These are phyloP conservation scores for Phrynosoma platyrhinos DNA, from an alignment of 2,113 vertebrate species.

Conservation along the genomic window DNA sequence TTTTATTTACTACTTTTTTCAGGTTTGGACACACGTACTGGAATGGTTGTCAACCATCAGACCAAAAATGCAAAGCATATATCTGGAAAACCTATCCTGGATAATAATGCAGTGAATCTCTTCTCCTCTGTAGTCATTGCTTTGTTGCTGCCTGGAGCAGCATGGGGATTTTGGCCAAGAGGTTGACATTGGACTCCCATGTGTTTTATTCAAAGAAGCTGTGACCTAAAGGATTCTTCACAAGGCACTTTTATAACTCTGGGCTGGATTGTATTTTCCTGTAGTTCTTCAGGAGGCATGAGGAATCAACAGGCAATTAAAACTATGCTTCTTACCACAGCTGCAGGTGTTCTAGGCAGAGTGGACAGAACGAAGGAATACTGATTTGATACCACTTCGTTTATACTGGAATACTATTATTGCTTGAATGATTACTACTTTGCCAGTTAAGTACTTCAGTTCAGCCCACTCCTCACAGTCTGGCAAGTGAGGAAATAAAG, in stretches of 20 bases:
- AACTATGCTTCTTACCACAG: neutral
- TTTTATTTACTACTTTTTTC: slow-evolving; percentile 25
- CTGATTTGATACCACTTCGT: neutral
- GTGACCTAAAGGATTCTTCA: slow-evolving; percentile 29
- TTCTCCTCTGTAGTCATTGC: slow-evolving; percentile 92
- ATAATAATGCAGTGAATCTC: slow-evolving; percentile 96
- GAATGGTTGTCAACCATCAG: slow-evolving; percentile 88
- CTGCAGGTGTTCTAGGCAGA: slow-evolving; percentile 14
- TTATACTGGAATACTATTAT: neutral
- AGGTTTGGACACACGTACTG: slow-evolving; percentile 89
- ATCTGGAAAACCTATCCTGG: slow-evolving; percentile 92
- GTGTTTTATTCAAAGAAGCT: slow-evolving; percentile 43
- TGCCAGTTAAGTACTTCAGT: slow-evolving; percentile 17
- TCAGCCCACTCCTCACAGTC: slow-evolving; percentile 10
- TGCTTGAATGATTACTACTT: slow-evolving; percentile 9
- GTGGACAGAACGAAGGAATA: neutral
- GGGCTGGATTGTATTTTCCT: slow-evolving; percentile 4
- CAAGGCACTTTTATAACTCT: slow-evolving; percentile 34
- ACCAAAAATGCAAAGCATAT: slow-evolving; percentile 81
- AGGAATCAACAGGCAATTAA: slow-evolving; percentile 31
- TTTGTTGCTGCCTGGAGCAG: slow-evolving; percentile 86
- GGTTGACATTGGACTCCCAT: slow-evolving; percentile 57
- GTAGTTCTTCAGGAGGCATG: slow-evolving; percentile 12
- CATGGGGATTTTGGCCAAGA: slow-evolving; percentile 89
- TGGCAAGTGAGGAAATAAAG: slow-evolving; percentile 8